Conservation (phyloP, 2,113 vertebrate species). For the Laterallus jamaicensis region DNA sequence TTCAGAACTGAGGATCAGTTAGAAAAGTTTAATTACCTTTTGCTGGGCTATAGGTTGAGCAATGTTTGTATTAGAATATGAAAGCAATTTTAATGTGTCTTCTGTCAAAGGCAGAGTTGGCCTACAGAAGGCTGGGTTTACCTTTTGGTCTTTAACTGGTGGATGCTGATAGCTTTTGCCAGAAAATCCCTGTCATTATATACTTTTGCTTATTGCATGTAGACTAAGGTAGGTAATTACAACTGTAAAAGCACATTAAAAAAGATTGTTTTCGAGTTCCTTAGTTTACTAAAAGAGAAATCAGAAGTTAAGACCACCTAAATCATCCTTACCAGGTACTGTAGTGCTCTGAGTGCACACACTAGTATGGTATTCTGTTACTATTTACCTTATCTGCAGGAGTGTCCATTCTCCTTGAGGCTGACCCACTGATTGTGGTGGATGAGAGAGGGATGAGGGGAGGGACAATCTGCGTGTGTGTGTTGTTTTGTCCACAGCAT, state of each 20-base stretch:
- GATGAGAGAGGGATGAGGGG: neutral
- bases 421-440: neutral
- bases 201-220: neutral
- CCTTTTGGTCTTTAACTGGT: neutral
- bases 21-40: neutral
- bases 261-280: neutral
- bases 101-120: neutral
- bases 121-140: neutral
- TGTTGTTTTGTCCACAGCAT: neutral
- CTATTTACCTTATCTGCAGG: neutral
- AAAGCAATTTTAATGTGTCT: neutral
- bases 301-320: neutral
- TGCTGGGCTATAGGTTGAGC: neutral
- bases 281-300: no score
- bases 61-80: neutral
- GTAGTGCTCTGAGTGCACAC: neutral
- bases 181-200: neutral
- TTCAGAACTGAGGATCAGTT: neutral
- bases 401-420: neutral
- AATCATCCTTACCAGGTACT: neutral
- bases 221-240: neutral
- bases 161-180: neutral
- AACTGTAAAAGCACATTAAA: neutral
- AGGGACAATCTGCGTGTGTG: neutral
- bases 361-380: neutral